These are phyloP conservation scores for Sterrhoptilus dennistouni DNA, from an alignment of 2,113 vertebrate genomes.

Conservation along the genomic window DNA sequence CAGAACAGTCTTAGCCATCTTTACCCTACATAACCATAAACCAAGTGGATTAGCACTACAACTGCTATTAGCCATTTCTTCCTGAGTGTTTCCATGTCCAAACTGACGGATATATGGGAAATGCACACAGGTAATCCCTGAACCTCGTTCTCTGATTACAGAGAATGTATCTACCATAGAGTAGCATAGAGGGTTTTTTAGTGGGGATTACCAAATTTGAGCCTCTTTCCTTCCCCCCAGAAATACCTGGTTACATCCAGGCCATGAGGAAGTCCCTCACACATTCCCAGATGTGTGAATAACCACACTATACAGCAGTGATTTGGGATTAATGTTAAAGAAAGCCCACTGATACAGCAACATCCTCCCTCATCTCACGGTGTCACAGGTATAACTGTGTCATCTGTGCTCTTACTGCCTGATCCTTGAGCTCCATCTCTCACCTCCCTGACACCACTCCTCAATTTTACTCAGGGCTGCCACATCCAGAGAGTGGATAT, in stretches of 20 bases:
- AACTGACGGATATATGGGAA: background rate
- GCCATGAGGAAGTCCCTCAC: background rate
- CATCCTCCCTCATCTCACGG: background rate
- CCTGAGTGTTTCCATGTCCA: background rate
- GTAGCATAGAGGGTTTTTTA: accelerated
- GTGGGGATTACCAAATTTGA: background rate
- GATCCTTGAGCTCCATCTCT: background rate
- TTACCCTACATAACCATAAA: background rate
- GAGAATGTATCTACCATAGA: background rate
- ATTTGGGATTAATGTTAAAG: background rate
- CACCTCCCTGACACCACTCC: background rate
- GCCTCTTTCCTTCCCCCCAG: background rate
- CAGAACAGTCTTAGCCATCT: background rate
- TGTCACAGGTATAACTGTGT: background rate
- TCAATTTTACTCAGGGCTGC: background rate
- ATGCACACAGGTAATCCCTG: background rate
- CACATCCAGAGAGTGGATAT: background rate
- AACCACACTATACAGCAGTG: background rate
- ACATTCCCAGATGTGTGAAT: background rate
- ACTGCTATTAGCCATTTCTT: background rate
- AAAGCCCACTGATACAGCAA: background rate
- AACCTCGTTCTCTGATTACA: background rate
- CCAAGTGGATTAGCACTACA: background rate
- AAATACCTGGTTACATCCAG: background rate
- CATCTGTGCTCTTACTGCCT: background rate